A percentile compares a stretch with the other conserved stretches of the same genome.
Conservation (phyloP, 1,140 invertebrate genomes). For the Asbolus verrucosus region DNA sequence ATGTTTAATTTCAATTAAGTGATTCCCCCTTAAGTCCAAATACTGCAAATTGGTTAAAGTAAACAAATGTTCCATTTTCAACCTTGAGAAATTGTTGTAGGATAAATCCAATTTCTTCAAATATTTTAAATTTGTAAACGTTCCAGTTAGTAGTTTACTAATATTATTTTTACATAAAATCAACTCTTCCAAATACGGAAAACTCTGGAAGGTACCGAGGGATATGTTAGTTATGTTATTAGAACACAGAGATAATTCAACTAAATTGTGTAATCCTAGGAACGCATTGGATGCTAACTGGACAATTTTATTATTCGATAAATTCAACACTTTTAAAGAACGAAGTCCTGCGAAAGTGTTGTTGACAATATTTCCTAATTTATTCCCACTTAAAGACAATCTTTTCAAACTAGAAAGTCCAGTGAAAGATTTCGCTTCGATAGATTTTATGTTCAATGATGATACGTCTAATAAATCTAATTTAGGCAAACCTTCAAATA, state of each 20-base stretch:
- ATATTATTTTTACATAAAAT: constrained; percentile 36
- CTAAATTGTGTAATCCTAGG: constrained; percentile 3
- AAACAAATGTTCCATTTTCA: constrained; percentile 1
- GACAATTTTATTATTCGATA: constrained; percentile 30
- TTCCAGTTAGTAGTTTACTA: constrained; percentile 16
- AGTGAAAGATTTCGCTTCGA: constrained; percentile 27
- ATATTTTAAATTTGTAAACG: constrained; percentile 33
- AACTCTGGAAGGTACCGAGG: constrained; percentile 24
- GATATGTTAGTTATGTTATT: constrained; percentile 32
- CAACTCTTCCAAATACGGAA: neutral
- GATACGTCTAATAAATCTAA: constrained; percentile 22
- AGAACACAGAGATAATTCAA: constrained; percentile 1
- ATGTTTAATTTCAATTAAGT: constrained; percentile 1
- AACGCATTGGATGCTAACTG: neutral
- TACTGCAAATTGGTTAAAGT: neutral
- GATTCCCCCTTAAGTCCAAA: neutral
- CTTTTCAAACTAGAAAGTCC: constrained; percentile 23
- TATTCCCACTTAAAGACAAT: constrained; percentile 11
- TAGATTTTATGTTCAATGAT: neutral
- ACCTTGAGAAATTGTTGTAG: constrained; percentile 4
- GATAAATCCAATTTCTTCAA: constrained; percentile 30
- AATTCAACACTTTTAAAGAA: constrained; percentile 10
- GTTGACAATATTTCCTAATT: neutral
- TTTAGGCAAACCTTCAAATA: constrained; percentile 19
- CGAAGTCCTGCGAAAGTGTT: constrained; percentile 22